Evolutionary conservation across 2,888 invertebrate species (phyloP).

Genomic region (Melikaiella ostensackeni): DNA sequence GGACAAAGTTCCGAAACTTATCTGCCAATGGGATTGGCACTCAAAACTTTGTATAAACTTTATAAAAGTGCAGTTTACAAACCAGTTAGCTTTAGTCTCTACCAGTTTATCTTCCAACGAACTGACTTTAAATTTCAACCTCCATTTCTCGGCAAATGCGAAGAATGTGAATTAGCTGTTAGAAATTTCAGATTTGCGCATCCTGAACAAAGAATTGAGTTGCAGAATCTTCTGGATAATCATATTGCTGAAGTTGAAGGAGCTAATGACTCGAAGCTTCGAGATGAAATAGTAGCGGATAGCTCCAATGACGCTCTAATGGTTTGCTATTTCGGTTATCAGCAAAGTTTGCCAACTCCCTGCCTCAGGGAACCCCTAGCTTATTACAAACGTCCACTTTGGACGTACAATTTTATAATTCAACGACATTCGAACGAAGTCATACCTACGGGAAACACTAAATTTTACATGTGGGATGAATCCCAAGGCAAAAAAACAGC

Average conservation of each 20-base stretch:
- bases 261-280: conserved; percentile 1
- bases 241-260: conserved; percentile 14
- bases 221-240: neutral
- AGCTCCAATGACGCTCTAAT: neutral
- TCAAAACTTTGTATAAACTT: conserved; percentile 5
- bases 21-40: conserved; percentile 5
- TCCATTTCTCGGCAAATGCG: neutral
- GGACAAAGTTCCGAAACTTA: neutral
- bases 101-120: neutral
- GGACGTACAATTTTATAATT: conserved; percentile 49
- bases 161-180: neutral
- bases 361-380: neutral
- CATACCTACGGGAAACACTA: neutral
- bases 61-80: conserved; percentile 5
- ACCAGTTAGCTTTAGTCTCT: neutral
- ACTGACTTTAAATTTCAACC: neutral
- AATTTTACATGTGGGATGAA: conserved; percentile 59
- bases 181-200: neutral
- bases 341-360: conserved; percentile 40
- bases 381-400: conserved; percentile 47
- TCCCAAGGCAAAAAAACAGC: conserved; percentile 53
- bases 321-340: conserved; percentile 42
- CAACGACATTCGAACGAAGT: neutral
- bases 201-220: neutral
- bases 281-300: neutral